Evolutionary conservation across 2,113 vertebrate genomes (phyloP), one percentile per base, ranked within the genome.

Genomic region (Centropristis striata): DNA sequence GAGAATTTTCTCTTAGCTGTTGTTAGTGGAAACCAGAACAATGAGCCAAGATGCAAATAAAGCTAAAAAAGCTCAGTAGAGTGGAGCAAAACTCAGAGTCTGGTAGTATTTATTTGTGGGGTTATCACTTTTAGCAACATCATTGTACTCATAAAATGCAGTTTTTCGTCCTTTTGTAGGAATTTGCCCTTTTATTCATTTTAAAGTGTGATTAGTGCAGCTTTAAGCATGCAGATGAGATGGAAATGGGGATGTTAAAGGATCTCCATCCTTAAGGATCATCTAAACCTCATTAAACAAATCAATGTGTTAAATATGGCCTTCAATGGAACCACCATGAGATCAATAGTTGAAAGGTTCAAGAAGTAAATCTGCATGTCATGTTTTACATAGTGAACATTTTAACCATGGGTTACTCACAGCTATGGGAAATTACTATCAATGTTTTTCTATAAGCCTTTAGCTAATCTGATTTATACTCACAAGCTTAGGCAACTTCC

Each of bases 401-500:
- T 55, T 36, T 16, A 36, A 39, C 47, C 32, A 32, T 32, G 32
- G 32, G 32, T 32, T 32, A 37, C 16, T 16, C 32, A 63, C 20
- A 70, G 4, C 27, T 55, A 53, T 27, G 49, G 7, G 7, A 36
- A 28, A 32, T 75, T n/a, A 10, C 46, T 32, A 15, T 21, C 20
- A 20, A 25, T 75, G 60, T 67, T 39, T 47, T 60, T 41, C 20
- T 27, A 41, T 20, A 36, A 54, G 10, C 63, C 65, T 49, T 71
- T 27, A 59, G 61, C 41, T 49, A 28, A 72, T 82, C 55, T 53
- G 60, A 75, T 58, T 80, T 28, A 73, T 70, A 36, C 58, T 57
- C 68, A 86, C 80, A 53, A 54, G 68, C 76, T 83, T 78, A 57
- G 49, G 37, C 65, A 54, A 46, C 60, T 13, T 71, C 75, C 78